Evolutionary conservation across 2,797 vertebrate species (phyloP), one percentile per base, ranked within the genome.

Genomic region (Philypnodon macrostomus): DNA sequence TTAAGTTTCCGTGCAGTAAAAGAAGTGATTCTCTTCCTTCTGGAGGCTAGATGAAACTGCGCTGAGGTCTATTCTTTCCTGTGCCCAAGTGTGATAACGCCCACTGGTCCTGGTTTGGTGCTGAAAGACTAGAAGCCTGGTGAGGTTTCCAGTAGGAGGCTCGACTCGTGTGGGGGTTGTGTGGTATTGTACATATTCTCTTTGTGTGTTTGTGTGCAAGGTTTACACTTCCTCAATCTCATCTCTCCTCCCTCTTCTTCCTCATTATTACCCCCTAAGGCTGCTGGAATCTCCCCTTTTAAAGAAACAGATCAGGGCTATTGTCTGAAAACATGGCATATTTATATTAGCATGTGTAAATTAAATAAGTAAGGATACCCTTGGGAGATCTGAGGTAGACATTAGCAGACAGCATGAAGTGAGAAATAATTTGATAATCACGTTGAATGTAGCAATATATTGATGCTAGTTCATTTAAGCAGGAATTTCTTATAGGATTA

Each of bases 101-200:
- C 85, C 78, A 84, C 84, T 2, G 24, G 32, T 78, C 81, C 72
- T 83, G 81, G 84, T 85, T 75, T 77, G 79, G 71, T 84, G 75
- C 81, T 80, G 70, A 70, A 79, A 75, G 79, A 85, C 70, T 79
- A 75, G 70, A 81, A 71, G 81, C 72, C 75, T 73, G 67, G 65
- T 70, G 79, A 83, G 80, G 81, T 74, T 77, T 83, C 83, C 73
- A 81, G 81, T 80, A 59, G 77, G 79, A 78, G 80, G 63, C 73
- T 61, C 19, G 63, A 72, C 63, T 63, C 27, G 67, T 84, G 76
- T 79, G 79, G 79, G 75, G 76, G 81, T 73, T 72, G 71, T 66
- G 68, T 70, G 58, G 64, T 60, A 73, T 84, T 81, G 70, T 76
- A 78, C 73, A 68, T 62, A 66, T 73, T 84, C 64, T 75, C 44